A percentile compares a stretch with the other conserved stretches of the same genome.
Evolutionary conservation across 2,113 vertebrate species (phyloP).

Genomic region (Charina bottae): DNA sequence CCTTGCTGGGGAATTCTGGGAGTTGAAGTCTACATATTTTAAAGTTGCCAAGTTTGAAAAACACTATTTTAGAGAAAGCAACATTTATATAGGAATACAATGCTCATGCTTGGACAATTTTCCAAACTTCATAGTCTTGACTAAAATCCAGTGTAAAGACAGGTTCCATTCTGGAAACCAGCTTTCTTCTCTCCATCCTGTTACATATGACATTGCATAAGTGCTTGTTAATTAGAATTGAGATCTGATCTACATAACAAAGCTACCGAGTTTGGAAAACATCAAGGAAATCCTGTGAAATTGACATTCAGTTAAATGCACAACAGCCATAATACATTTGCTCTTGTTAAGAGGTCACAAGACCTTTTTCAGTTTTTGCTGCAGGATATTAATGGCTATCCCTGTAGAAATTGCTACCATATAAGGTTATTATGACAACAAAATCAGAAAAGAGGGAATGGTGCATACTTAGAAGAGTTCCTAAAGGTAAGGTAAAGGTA

Average conservation of each 20-base stretch:
- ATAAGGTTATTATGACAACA: not conserved
- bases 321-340: not conserved
- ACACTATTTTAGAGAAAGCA: not conserved
- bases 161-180: not conserved
- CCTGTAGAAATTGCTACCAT: not conserved
- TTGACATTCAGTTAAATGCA: constrained; percentile 6
- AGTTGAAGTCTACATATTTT: not conserved
- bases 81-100: not conserved
- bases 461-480: not conserved
- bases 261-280: not conserved
- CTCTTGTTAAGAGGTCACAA: not conserved
- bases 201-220: not conserved
- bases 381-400: not conserved
- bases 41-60: not conserved
- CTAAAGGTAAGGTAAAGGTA: too few relatives aligned
- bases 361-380: not conserved
- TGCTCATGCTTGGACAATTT: not conserved
- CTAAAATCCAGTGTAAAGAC: not conserved
- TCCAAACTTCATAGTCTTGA: not conserved
- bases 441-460: not conserved
- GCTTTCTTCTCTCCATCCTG: not conserved
- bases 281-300: constrained; percentile 27
- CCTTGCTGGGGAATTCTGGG: not conserved
- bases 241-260: not conserved
- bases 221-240: not conserved